A percentile compares a stretch with the other conserved stretches of the same genome.
These are phyloP conservation scores for Phaedon cochleariae DNA, from an alignment of 2,888 invertebrate species.

Conservation along the genomic window DNA sequence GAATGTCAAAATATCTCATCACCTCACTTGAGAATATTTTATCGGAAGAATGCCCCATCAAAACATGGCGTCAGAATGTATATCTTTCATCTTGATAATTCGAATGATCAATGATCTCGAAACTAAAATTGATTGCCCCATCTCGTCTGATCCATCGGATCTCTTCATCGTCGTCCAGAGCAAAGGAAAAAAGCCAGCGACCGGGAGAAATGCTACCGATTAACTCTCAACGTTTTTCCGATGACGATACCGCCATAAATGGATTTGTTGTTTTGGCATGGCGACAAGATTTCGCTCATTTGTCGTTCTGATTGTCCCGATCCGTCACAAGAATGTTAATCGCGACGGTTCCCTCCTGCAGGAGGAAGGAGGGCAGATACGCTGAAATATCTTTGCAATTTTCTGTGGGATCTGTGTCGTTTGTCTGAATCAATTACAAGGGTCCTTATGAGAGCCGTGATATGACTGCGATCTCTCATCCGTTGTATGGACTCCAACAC, in stretches of 20 bases:
- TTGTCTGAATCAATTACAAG: conserved; percentile 2
- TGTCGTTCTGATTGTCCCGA: background rate
- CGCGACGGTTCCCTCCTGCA: background rate
- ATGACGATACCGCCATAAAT: conserved; percentile 1
- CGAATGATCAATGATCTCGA: background rate
- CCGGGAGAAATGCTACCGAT: background rate
- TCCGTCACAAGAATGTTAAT: conserved; percentile 1
- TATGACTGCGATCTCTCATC: background rate
- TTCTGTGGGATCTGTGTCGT: conserved; percentile 2
- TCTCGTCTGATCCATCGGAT: background rate
- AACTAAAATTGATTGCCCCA: background rate
- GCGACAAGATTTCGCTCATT: background rate
- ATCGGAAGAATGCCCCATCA: no score
- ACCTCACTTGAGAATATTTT: no score
- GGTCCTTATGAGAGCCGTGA: background rate
- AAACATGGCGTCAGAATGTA: background rate
- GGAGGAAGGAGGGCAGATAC: background rate
- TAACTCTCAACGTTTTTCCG: background rate
- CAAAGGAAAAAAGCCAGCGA: background rate
- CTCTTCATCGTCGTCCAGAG: background rate
- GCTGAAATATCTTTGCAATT: background rate
- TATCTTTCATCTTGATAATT: background rate
- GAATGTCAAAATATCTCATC: no score
- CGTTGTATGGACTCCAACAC: background rate
- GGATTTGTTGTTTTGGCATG: conserved; percentile 1